Percentiles rank a stretch among this genome's conserved stretches.
These are phyloP conservation scores for Coelinius sp. DNA, from an alignment of 2,888 invertebrate genomes.

Conservation along the genomic window DNA sequence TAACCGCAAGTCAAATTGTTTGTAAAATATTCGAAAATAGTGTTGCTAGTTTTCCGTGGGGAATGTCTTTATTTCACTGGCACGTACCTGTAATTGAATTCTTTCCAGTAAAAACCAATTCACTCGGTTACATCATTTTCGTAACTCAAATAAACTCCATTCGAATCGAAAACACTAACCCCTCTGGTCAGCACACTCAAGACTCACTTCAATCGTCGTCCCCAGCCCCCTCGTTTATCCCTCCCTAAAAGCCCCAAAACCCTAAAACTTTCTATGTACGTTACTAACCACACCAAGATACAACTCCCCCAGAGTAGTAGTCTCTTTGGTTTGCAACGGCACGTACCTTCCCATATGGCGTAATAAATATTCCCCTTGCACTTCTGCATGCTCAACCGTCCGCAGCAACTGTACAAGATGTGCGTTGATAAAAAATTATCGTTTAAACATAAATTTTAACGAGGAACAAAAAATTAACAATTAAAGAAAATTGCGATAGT, in stretches of 20 bases:
- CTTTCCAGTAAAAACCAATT: constrained; percentile 5
- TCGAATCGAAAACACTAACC: constrained; percentile 17
- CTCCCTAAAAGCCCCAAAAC: not conserved
- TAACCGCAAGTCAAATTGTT: too few species aligned
- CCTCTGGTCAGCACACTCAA: constrained; percentile 21
- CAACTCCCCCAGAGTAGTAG: not conserved
- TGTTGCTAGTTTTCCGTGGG: too few species aligned
- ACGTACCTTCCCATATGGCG: constrained; percentile 24
- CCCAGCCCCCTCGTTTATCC: not conserved
- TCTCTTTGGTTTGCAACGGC: constrained; percentile 29
- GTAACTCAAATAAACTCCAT: constrained; percentile 18
- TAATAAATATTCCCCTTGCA: constrained; percentile 26
- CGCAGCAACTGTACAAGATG: constrained; percentile 22
- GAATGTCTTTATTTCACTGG: too few species aligned
- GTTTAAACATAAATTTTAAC: not conserved
- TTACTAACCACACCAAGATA: constrained; percentile 18
- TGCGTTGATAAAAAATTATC: constrained; percentile 28
- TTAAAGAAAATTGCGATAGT: too few species aligned
- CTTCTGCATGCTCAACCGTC: not conserved
- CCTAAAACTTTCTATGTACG: constrained; percentile 25
- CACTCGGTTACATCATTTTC: constrained; percentile 16
- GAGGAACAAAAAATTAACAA: not conserved
- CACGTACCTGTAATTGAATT: not conserved
- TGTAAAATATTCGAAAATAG: too few species aligned
- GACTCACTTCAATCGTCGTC: constrained; percentile 5